Evolutionary conservation across 2,888 invertebrate genomes (phyloP).

Genomic region (Chloromyia formosa): DNA sequence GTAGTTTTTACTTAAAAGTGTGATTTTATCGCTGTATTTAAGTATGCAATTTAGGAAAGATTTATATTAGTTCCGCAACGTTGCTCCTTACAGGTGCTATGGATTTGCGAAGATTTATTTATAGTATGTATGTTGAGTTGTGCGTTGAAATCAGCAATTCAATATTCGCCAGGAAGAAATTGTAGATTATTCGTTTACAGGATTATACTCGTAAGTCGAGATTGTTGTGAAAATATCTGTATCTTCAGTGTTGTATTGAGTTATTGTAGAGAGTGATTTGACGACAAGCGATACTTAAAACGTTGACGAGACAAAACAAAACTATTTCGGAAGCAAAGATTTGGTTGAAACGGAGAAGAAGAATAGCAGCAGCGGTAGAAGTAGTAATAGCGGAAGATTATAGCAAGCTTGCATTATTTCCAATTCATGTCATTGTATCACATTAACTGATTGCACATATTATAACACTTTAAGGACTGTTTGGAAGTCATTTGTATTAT

Average conservation of each 20-base stretch:
- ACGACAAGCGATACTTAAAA: too few species aligned
- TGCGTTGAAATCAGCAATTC: neutral
- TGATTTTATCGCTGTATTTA: neutral
- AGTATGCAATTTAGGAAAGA: neutral
- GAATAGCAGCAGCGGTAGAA: conserved; percentile 33
- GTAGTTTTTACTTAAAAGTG: neutral
- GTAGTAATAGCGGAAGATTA: conserved; percentile 39
- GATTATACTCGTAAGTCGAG: neutral
- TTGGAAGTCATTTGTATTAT: conserved; percentile 21
- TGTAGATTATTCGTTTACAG: conserved; percentile 3
- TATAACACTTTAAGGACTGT: neutral
- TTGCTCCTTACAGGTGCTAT: too few species aligned
- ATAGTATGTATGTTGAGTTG: neutral
- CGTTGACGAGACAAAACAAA: neutral
- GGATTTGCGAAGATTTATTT: too few species aligned
- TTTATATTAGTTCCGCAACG: too few species aligned
- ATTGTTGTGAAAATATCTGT: neutral
- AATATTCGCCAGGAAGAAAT: neutral
- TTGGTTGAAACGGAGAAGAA: conserved; percentile 30
- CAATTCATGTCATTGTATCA: conserved; percentile 39
- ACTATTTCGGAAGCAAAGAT: conserved; percentile 31
- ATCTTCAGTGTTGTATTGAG: neutral
- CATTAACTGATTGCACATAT: conserved; percentile 15
- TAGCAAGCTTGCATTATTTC: conserved; percentile 40
- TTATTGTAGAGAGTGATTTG: too few species aligned